Conservation (phyloP, 2,797 vertebrate genomes). For the Glyptemys insculpta region DNA sequence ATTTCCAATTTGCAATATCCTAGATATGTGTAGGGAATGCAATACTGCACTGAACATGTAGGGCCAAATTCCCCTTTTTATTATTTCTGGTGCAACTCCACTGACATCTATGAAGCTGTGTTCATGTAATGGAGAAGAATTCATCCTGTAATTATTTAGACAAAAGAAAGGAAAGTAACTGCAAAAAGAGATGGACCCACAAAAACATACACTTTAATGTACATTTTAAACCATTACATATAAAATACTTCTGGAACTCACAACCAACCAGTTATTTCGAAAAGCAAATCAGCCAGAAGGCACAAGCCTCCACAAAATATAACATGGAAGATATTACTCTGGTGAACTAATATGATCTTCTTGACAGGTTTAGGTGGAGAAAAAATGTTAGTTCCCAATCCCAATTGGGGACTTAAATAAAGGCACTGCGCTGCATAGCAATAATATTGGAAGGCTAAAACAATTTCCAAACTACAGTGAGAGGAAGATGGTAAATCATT, state of each 20-base stretch:
- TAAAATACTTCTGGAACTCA: background rate
- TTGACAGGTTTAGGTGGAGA: conserved; percentile 55
- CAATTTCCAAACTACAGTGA: conserved; percentile 27
- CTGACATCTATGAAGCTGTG: background rate
- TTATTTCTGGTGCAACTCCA: background rate
- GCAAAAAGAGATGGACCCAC: background rate
- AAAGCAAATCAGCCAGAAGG: background rate
- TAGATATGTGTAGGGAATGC: background rate
- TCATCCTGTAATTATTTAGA: conserved; percentile 11
- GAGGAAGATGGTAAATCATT: conserved; percentile 26
- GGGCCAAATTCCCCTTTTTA: background rate
- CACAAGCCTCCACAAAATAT: background rate
- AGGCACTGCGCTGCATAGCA: conserved; percentile 10
- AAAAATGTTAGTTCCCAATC: conserved; percentile 25
- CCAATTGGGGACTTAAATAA: conserved; percentile 50
- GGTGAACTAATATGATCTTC: conserved; percentile 52
- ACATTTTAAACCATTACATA: background rate
- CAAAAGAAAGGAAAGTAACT: background rate
- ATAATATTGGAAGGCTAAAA: conserved; percentile 48
- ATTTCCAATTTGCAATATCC: background rate
- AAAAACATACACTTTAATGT: background rate
- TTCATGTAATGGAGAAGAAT: background rate
- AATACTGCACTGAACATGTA: background rate
- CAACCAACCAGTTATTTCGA: background rate
- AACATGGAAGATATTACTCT: conserved; percentile 36